Percentiles rank a stretch among this genome's conserved stretches.
These are phyloP conservation scores for Brachynemurus nebulosus DNA, from an alignment of 2,888 invertebrate genomes.

Conservation along the genomic window DNA sequence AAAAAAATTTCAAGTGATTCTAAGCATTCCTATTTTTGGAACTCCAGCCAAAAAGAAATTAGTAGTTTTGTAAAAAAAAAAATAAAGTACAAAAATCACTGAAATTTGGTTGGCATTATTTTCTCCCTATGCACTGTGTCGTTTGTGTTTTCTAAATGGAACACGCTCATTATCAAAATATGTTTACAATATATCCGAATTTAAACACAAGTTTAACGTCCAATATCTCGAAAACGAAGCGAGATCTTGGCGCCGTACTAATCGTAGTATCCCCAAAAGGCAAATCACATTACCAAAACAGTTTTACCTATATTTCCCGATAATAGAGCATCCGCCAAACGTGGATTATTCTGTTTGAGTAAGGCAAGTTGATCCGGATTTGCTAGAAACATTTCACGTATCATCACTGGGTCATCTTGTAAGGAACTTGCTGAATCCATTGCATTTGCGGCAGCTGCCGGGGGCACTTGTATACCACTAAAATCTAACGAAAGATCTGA, in stretches of 20 bases:
- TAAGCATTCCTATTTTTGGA: too few relatives aligned
- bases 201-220: too few relatives aligned
- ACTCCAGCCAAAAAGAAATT: too few relatives aligned
- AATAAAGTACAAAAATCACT: too few relatives aligned
- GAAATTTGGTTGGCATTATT: too few relatives aligned
- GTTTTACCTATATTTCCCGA: constrained; percentile 66
- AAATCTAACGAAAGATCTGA: constrained; percentile 53
- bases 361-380: constrained; percentile 85
- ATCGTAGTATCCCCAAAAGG: too few relatives aligned
- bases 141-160: too few relatives aligned
- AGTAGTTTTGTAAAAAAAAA: not conserved
- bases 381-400: constrained; percentile 72
- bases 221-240: too few relatives aligned
- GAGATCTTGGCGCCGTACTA: too few relatives aligned
- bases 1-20: too few relatives aligned
- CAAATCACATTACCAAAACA: not conserved
- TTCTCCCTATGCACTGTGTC: too few relatives aligned
- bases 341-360: constrained; percentile 85
- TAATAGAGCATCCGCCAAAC: constrained; percentile 78
- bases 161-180: not conserved
- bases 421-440: constrained; percentile 27
- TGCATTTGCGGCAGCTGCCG: constrained; percentile 14
- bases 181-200: too few relatives aligned
- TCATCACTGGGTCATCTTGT: constrained; percentile 72
- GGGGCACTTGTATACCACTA: constrained; percentile 69